Evolutionary conservation across 1,140 invertebrate species (phyloP).

Genomic region (Drosophila suzukii): DNA sequence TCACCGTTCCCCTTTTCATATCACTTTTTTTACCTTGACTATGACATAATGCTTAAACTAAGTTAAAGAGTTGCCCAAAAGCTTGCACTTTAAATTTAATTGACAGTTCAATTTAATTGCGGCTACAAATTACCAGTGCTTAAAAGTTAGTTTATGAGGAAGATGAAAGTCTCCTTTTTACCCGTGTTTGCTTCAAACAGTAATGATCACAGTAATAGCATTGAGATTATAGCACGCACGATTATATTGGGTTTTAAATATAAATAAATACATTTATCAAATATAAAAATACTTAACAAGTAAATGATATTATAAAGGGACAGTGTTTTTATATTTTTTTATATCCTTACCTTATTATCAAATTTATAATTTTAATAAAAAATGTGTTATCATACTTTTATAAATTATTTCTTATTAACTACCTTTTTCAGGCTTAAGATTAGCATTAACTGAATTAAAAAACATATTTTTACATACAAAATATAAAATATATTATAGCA

Average conservation of each 20-base stretch:
- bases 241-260: neutral
- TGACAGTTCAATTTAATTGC: constrained; percentile 19
- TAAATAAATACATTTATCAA: neutral
- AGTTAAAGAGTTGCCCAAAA: constrained; percentile 22
- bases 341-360: too few relatives aligned
- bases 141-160: constrained; percentile 2
- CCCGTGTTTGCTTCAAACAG: neutral
- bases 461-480: too few relatives aligned
- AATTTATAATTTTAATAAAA: too few relatives aligned
- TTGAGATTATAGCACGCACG: neutral
- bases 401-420: too few relatives aligned
- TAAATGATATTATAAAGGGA: too few relatives aligned
- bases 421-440: too few relatives aligned
- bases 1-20: too few relatives aligned
- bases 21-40: constrained; percentile 16
- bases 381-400: too few relatives aligned
- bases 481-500: too few relatives aligned
- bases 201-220: neutral
- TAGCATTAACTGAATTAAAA: too few relatives aligned
- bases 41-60: constrained; percentile 25
- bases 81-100: constrained; percentile 19
- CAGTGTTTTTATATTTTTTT: too few relatives aligned
- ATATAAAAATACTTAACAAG: too few relatives aligned
- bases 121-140: constrained; percentile 5
- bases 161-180: constrained; percentile 2